phyloP scores from a whole-genome alignment of 2,113 vertebrate species.

The Antechinus stuartii region DNA sequence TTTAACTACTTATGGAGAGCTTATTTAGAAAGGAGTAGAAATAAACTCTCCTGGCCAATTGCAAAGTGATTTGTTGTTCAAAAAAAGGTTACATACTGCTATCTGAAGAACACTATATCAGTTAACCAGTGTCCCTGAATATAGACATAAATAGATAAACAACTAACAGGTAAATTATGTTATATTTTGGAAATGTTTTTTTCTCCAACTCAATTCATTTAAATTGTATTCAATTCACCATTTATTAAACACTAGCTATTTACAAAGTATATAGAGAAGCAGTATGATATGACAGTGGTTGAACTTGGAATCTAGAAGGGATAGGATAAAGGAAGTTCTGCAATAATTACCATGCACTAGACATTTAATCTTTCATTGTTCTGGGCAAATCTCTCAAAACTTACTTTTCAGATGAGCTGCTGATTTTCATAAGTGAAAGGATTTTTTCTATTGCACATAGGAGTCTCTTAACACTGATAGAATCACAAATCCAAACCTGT shows the following conservation, averaged over 20 bases:
- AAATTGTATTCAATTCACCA: background rate
- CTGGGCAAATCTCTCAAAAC: background rate
- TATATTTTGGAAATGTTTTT: background rate
- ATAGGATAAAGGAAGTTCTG: background rate
- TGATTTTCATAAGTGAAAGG: background rate
- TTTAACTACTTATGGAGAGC: slow-evolving; percentile 8
- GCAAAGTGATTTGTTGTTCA: background rate
- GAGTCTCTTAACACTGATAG: background rate
- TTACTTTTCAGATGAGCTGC: background rate
- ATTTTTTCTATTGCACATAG: background rate
- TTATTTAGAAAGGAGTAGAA: background rate
- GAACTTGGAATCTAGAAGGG: background rate
- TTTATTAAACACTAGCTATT: background rate
- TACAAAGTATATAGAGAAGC: background rate
- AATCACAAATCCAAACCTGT: background rate
- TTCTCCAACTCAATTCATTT: background rate
- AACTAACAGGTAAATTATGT: background rate
- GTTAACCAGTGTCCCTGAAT: background rate
- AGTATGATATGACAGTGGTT: background rate
- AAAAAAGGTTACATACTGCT: background rate
- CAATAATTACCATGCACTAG: background rate
- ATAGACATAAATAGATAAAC: background rate
- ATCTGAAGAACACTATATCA: background rate
- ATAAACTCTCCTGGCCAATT: background rate
- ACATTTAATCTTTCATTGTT: background rate